phyloP scores from a whole-genome alignment of 2,113 vertebrate species.

The Plecturocebus donacophilus region DNA sequence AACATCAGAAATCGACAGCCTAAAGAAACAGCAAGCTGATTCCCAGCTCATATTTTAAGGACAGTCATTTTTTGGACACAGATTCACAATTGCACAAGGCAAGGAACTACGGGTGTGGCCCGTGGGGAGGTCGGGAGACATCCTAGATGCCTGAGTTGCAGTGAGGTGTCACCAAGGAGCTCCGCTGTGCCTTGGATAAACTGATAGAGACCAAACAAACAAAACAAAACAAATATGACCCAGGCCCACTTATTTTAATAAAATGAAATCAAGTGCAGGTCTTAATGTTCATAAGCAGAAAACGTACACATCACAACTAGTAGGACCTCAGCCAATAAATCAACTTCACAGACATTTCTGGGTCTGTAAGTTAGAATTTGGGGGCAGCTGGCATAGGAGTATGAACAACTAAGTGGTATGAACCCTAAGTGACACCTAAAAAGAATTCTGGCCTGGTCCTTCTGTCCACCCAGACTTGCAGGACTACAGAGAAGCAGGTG shows the following conservation, averaged over 20 bases:
- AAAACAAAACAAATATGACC: no score
- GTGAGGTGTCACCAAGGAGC: not conserved
- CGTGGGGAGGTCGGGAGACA: not conserved
- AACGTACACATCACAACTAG: not conserved
- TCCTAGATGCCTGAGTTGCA: rapidly evolving
- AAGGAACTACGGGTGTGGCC: rapidly evolving
- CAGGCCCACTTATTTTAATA: not conserved
- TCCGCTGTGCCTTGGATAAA: rapidly evolving
- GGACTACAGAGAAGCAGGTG: not conserved
- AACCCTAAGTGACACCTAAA: not conserved
- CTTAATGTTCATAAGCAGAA: not conserved
- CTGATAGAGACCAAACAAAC: not conserved
- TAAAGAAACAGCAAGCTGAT: not conserved
- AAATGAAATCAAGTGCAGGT: not conserved
- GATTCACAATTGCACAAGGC: not conserved
- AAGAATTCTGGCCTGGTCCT: not conserved
- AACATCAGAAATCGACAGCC: not conserved
- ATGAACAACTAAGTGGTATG: rapidly evolving
- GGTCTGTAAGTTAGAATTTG: not conserved
- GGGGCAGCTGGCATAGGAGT: rapidly evolving
- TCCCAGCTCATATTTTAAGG: not conserved
- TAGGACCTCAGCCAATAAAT: not conserved
- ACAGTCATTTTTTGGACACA: no score
- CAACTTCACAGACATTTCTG: not conserved
- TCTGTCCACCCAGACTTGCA: no score